Percentiles rank a stretch among this genome's conserved stretches.
Conservation (phyloP, 1,140 invertebrate genomes). For the Augochlora pura region DNA sequence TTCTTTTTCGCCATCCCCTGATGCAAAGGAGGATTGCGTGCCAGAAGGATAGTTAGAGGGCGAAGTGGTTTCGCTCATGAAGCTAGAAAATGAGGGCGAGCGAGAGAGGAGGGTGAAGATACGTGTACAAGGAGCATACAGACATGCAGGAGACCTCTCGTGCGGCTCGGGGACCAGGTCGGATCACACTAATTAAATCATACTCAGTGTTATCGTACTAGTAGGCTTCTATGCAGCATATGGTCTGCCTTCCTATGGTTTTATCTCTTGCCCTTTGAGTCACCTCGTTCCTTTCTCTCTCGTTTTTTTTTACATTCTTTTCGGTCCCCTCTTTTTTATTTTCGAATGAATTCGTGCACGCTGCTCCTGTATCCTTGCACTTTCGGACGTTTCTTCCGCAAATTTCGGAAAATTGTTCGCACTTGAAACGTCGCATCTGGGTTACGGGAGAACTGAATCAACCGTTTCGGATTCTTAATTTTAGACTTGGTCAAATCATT, state of each 20-base stretch:
- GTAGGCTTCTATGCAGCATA: constrained; percentile 12
- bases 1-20: constrained; percentile 39
- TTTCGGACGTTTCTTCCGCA: too few species aligned
- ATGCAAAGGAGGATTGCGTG: constrained; percentile 61
- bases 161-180: constrained; percentile 44
- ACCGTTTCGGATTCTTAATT: too few species aligned
- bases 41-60: constrained; percentile 53
- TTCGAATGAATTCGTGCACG: neutral
- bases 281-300: neutral
- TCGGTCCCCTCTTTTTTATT: neutral
- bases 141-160: constrained; percentile 45
- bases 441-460: too few species aligned
- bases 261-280: neutral
- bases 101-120: constrained; percentile 29
- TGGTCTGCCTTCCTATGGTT: constrained; percentile 11
- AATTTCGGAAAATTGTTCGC: too few species aligned
- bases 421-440: too few species aligned
- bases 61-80: constrained; percentile 46
- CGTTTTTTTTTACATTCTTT: too few species aligned
- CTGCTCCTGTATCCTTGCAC: too few species aligned
- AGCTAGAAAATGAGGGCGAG: constrained; percentile 38
- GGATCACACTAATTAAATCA: constrained; percentile 63
- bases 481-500: too few species aligned
- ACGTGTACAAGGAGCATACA: constrained; percentile 51
- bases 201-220: constrained; percentile 44